Conservation (phyloP, 1,140 invertebrate species). For the Drosophila novamexicana region DNA sequence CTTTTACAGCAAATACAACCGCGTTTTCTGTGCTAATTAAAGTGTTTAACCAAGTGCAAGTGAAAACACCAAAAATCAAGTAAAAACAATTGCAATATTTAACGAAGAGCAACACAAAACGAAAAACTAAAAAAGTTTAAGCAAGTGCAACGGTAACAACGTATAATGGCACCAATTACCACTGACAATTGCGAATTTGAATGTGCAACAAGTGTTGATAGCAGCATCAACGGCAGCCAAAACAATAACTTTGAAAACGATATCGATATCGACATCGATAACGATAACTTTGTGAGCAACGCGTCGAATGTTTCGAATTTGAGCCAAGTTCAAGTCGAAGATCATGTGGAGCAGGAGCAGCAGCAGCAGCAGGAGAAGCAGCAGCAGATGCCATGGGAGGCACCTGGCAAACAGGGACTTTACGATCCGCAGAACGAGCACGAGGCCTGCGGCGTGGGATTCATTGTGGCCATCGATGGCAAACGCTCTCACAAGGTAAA, state of each 20-base stretch:
- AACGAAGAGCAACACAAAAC: slow-evolving; percentile 56
- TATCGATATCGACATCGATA: slow-evolving; percentile 46
- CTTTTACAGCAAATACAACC: slow-evolving; percentile 53
- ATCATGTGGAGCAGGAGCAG: slow-evolving; percentile 58
- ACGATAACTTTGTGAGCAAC: slow-evolving; percentile 39
- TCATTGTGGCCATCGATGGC: slow-evolving; percentile 99
- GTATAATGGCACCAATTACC: slow-evolving; percentile 84
- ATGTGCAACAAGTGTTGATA: slow-evolving; percentile 81
- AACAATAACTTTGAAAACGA: slow-evolving; percentile 45
- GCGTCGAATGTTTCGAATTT: slow-evolving; percentile 69
- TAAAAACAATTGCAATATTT: slow-evolving; percentile 19
- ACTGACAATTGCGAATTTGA: slow-evolving; percentile 84
- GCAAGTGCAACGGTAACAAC: slow-evolving; percentile 78
- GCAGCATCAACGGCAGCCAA: slow-evolving; percentile 51
- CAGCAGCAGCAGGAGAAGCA: slow-evolving; percentile 49
- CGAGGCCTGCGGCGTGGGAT: slow-evolving; percentile 99
- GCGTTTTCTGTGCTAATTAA: slow-evolving; percentile 54
- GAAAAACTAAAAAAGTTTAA: slow-evolving; percentile 65
- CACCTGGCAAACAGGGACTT: slow-evolving; percentile 90
- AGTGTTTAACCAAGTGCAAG: slow-evolving; percentile 38
- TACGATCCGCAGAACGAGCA: slow-evolving; percentile 97
- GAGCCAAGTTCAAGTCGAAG: slow-evolving; percentile 37
- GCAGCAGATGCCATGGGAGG: slow-evolving; percentile 87
- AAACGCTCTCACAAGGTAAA: slow-evolving; percentile 95
- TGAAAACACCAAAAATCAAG: slow-evolving; percentile 33